Evolutionary conservation across 2,113 vertebrate genomes (phyloP), one percentile per base, ranked within the genome.

Genomic region (Oxyruncus cristatus): DNA sequence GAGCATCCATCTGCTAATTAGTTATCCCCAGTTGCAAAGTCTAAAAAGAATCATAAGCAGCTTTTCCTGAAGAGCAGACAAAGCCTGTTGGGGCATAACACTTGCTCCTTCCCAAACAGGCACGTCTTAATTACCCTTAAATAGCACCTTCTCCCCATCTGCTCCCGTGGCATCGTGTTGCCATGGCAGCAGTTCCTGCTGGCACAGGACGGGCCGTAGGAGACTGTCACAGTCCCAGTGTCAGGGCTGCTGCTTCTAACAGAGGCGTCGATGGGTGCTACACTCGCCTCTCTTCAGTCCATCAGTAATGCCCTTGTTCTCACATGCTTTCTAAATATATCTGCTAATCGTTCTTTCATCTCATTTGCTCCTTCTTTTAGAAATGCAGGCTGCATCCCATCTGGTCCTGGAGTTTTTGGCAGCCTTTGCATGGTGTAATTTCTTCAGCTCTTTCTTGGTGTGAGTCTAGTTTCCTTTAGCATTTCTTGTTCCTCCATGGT

Each of bases 381-480:
- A 91, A 73, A 41, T 26, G 22, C 13, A 71, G 66, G 59, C 85
- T 84, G 78, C 72, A 39, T 81, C 62, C 94, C 91, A 93, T 90
- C 93, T 96, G 94, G 65, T 88, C n/a, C 62, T 75, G 68, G n/a
- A 66, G 47, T 14, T 89, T 90, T 91, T 92, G 92, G 77, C 92
- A 95, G 80, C 80, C 66, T 92, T 92, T 83, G 52, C n/a, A 47
- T 13, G 30, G 9, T 49, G 35, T 88, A 11, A 80, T 90, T 93
- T 95, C 89, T 87, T 89, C 71, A 75, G 0, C 10, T 59, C 41
- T 83, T 86, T 88, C 78, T 88, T 76, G 67, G 20, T 84, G n/a
- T n/a, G 53, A 75, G 35, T 53, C 61, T 46, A 42, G 13, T 92
- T 96, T 95, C 82, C n/a, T 88, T 94, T 66, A 80, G 73, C 52